A percentile compares a stretch with the other conserved stretches of the same genome.
These are phyloP conservation scores for Pluvialis apricaria DNA, from an alignment of 2,113 vertebrate genomes.

Conservation along the genomic window DNA sequence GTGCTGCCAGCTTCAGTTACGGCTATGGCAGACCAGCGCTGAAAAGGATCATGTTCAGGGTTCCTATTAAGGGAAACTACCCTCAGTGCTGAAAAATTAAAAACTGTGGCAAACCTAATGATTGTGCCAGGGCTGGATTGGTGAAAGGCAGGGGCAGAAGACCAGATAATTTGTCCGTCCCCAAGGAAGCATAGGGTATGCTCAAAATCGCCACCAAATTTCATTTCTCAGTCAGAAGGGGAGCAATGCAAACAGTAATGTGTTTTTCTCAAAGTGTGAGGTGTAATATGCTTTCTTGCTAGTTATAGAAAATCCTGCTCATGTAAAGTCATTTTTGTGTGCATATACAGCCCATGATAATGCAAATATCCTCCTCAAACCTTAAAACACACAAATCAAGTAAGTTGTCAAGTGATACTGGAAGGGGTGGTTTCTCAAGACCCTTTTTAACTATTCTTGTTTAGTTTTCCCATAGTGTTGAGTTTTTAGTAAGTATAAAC, in stretches of 20 bases:
- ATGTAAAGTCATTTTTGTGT: neutral
- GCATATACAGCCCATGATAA: neutral
- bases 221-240: neutral
- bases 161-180: neutral
- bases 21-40: neutral
- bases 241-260: neutral
- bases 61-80: neutral
- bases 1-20: neutral
- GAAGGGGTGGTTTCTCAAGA: neutral
- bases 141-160: neutral
- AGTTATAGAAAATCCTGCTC: neutral
- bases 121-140: neutral
- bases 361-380: neutral
- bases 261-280: neutral
- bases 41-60: neutral
- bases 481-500: slow-evolving; percentile 1
- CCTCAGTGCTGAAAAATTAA: neutral
- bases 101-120: neutral
- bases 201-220: neutral
- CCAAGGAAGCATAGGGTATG: neutral
- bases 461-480: neutral
- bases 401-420: neutral
- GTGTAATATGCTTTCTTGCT: neutral
- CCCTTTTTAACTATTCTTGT: neutral
- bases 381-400: neutral